Base-by-base conservation (phyloP, 2,113 vertebrate genomes). In the Hydrolagus affinis region DNA sequence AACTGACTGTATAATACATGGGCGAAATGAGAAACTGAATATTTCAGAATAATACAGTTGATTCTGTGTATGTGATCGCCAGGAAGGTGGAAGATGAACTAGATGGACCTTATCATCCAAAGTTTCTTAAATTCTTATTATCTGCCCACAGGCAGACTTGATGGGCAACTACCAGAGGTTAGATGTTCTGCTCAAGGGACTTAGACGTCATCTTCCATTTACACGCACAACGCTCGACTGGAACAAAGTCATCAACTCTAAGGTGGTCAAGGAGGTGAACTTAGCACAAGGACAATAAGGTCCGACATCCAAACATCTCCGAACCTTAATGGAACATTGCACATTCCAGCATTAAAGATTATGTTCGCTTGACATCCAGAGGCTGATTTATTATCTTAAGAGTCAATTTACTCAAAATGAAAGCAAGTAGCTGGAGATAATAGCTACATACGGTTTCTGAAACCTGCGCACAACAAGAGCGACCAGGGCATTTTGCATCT, bases 231-330 rank as follows among this genome's bases (percentile, higher is more conserved):
- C 78, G 6, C 21, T 83, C 30, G 78, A 83, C 25, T 83, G 78
- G 78, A 66, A 83, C 62, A 83, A 83, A 68, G 32, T 83, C 25
- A 83, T 68, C 78, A 83, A 68, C 19, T 60, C 78, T 28, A 83
- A 83, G 25, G 66, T 83, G 19, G 78, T 83, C 62, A 83, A 19
- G 23, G 78, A 83, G 28, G 30, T 83, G 60, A 25, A 68, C 14
- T 60, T 83, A 15, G 78, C 59, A 28, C 78, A 83, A 62, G 15
- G 23, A 28, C 4, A 30, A 21, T 19, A 28, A 83, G 60, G 66
- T 1, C 32, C 62, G 11, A 30, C 66, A 83, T 6, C 28, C 17
- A 25, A 83, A 66, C 1, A 12, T 83, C 17, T 64, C 25, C 14
- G 15, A 19, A 83, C n/a, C 56, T 56, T 75, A 17, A 75, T 4